Base-by-base conservation (phyloP, 2,797 vertebrate genomes). In the Danio aesculapii region DNA sequence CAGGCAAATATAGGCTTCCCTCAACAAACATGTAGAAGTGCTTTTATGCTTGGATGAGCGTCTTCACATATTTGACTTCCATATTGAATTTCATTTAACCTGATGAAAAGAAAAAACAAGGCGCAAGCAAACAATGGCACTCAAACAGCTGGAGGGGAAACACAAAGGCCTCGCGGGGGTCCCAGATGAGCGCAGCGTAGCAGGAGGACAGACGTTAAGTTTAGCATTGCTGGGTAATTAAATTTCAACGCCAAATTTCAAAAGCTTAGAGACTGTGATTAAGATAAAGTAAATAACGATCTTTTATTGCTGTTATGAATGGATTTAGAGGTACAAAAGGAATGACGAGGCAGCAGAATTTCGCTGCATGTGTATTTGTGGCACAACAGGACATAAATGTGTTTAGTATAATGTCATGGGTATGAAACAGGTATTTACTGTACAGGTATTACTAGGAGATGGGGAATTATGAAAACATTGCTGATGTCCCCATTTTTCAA, bases 1-100 rank as follows among this genome's bases (percentile, higher is more conserved):
- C 14, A 21, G 14, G 58, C 58, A 68, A 63, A 75, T 72, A 58
- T 63, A 71, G 63, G 61, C 52, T 52, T 64, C 66, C 19, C 8
- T 83, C 61, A 77, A 71, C 59, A 68, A 78, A 84, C 71, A 84
- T 30, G 66, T 69, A 58, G 67, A 80, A 53, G 73, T 57, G 39
- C 47, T 62, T 75, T 80, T 71, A 58, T 75, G 77, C 58, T 81
- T 76, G 77, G 13, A 70, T 64, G 55, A 72, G 74, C 77, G 70
- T 74, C 55, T 62, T 55, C 58, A 74, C 76, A 73, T 79, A 82
- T 84, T 82, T 80, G 62, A 64, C 53, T 14, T 62, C 17, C 49
- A 44, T 75, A 47, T 67, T 61, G 77, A 74, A 82, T 64, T 74
- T 52, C 30, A 70, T 61, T 79, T 79, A 79, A 70, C 12, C 30